A percentile compares a stretch with the other conserved stretches of the same genome.
Evolutionary conservation across 2,797 vertebrate genomes (phyloP).

Genomic region (Chloroceryle amazona): DNA sequence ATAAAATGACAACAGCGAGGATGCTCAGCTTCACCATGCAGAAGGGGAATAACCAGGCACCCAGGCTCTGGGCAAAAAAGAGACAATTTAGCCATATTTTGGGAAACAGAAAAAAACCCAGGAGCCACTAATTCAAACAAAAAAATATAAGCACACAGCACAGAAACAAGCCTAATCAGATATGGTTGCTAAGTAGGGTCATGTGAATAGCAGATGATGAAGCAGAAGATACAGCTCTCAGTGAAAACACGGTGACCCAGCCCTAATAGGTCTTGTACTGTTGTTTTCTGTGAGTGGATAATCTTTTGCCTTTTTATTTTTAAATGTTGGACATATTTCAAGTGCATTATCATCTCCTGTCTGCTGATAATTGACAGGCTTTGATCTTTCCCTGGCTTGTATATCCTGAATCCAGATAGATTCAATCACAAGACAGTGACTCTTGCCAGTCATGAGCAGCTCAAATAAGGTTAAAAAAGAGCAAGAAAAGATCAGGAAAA

Average conservation of each 20-base stretch:
- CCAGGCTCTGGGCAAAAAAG: background rate
- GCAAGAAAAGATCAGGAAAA: background rate
- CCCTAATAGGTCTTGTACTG: background rate
- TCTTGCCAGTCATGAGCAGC: background rate
- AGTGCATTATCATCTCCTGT: background rate
- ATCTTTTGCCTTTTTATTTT: slow-evolving; percentile 27
- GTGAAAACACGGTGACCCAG: background rate
- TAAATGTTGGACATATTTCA: background rate
- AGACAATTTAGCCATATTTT: background rate
- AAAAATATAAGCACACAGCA: background rate
- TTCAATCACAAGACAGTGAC: background rate
- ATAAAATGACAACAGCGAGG: background rate
- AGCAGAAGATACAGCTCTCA: background rate
- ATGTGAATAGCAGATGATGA: slow-evolving; percentile 30
- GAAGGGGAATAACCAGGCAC: background rate
- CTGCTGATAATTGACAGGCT: slow-evolving; percentile 21
- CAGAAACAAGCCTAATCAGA: background rate
- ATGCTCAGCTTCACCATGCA: rapidly evolving
- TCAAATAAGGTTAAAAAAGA: slow-evolving; percentile 17
- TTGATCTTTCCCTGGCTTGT: slow-evolving; percentile 24
- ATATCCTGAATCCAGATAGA: background rate
- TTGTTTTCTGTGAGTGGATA: background rate
- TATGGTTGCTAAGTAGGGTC: background rate
- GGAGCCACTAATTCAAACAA: background rate
- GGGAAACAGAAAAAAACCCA: background rate